Evolutionary conservation across 2,888 invertebrate genomes (phyloP).

Genomic region (Lasioglossum marginatum): DNA sequence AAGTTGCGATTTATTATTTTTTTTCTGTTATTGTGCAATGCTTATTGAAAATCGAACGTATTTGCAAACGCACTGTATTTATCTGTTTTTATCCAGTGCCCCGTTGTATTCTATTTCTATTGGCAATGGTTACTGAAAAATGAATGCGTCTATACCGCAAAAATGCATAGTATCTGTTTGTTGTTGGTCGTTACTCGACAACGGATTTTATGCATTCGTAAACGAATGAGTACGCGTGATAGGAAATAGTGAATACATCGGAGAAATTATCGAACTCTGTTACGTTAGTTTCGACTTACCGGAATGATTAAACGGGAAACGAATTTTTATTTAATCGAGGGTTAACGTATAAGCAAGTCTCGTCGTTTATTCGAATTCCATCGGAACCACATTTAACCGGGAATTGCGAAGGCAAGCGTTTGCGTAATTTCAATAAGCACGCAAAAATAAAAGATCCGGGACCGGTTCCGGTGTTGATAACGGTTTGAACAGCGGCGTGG

Average conservation of each 20-base stretch:
- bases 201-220: neutral
- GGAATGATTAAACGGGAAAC: neutral
- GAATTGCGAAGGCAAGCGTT: neutral
- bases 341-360: neutral
- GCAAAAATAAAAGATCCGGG: neutral
- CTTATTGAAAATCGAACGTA: neutral
- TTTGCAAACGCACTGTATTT: neutral
- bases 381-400: neutral
- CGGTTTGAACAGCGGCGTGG: neutral
- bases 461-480: neutral
- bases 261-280: neutral
- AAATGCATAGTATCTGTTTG: neutral
- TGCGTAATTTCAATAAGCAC: neutral
- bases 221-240: neutral
- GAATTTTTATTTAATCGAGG: neutral
- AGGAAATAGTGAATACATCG: neutral
- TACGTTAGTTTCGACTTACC: neutral
- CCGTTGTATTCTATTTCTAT: neutral
- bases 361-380: neutral
- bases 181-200: neutral
- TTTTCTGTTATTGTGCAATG: neutral
- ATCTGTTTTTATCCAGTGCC: neutral
- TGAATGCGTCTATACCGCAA: neutral
- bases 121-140: neutral
- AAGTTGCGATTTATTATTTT: neutral